Evolutionary conservation across 2,888 invertebrate species (phyloP), one percentile per base, ranked within the genome.

Genomic region (Perizoma affinitatum): DNA sequence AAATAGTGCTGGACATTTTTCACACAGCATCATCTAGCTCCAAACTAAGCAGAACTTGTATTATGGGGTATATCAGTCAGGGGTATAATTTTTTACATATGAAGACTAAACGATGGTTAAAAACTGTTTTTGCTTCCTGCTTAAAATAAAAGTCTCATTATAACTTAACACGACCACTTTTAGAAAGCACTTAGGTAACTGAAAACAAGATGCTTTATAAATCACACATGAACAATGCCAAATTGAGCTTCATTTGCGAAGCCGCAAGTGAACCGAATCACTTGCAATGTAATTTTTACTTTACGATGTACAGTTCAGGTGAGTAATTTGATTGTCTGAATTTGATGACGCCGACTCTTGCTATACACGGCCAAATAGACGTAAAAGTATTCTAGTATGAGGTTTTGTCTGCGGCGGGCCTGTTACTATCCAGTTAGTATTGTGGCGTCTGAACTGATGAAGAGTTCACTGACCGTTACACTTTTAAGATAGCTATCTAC

Each of bases 381-480:
- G 55, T 55, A 40, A 36, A 33, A 42, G 43, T 50, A 55, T 44
- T 56, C 44, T 43, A 11, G 51, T 56, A 53, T 54, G 44, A 60
- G 54, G 44, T 61, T 63, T 67, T 62, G 65, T 60, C 48, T 64
- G 22, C 22, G 22, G n/a, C n/a, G n/a, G n/a, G 58, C 59, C 61
- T 58, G 51, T 61, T 71, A 67, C 67, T 63, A 68, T 59, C 51
- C 63, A 69, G 54, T 51, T 66, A 61, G 43, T 47, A 48, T 45
- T 59, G 58, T 53, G 50, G 7, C 38, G 49, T 58, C 57, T 55
- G 61, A 60, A 62, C 49, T 54, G 65, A 64, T 58, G 58, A 57
- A 51, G 57, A 65, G 72, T 66, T 72, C 71, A 71, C 42, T 71
- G 73, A 66, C 70, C 73, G 69, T 67, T 65, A 65, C 65, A 66